Evolutionary conservation across 2,797 vertebrate genomes (phyloP), one percentile per base, ranked within the genome.

Genomic region (Alexandromys oeconomus): DNA sequence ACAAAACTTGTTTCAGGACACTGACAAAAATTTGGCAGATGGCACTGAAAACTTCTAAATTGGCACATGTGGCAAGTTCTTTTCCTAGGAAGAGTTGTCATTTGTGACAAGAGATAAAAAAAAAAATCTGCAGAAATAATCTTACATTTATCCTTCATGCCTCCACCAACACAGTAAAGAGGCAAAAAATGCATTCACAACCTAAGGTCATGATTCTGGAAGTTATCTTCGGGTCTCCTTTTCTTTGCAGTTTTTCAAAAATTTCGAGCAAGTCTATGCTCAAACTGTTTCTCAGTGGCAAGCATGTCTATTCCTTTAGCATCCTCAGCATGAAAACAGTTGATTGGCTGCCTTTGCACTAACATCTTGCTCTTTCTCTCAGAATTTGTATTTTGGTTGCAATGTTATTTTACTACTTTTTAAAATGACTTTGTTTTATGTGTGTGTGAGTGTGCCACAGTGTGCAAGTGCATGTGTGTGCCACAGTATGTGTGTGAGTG

Each of bases 1-100:
- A 77, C 51, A 74, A 87, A 54, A 78, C 79, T 92, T 85, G 87
- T 77, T 91, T 93, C 61, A 92, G 61, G 78, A 46, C 17, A 87
- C 95, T 57, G 46, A 95, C 81, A 94, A 74, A 88, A 80, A 92
- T 80, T 89, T 93, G 88, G 43, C 90, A 93, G 48, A 82, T 90
- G 63, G 14, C 37, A 59, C 23, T 93, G 69, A 92, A 92, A 87
- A 92, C 63, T 76, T n/a, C 95, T 51, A 89, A 96, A 61, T 90
- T 67, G 48, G 21, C 51, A 92, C 14, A 0, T 71, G 46, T 23
- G 59, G 17, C 27, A 12, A 61, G 40, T 54, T 94, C 54, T 89
- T 89, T 82, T 40, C 37, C 63, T 86, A 77, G 19, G 79, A 69
- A 90, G 57, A 69, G 23, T 2, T 40, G 31, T 7, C 21, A 40